A percentile compares a stretch with the other conserved stretches of the same genome.
These are phyloP conservation scores for Vanessa atalanta DNA, from an alignment of 1,140 invertebrate genomes.

Conservation along the genomic window DNA sequence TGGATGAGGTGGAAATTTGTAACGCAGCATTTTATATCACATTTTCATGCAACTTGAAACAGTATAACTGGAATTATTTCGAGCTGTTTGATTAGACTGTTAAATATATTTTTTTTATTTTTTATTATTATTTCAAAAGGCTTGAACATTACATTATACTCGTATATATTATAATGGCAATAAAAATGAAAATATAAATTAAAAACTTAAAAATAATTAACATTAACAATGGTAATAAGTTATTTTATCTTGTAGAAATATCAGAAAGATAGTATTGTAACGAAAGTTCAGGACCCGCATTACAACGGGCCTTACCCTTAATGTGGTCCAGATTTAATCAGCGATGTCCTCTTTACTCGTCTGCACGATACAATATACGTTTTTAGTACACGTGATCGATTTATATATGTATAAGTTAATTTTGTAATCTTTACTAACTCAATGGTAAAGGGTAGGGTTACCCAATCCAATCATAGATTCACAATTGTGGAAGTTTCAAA, in stretches of 20 bases:
- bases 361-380: background rate
- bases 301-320: slow-evolving; percentile 12
- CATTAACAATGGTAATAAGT: background rate
- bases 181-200: background rate
- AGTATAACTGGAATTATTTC: too few species aligned
- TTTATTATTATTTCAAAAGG: background rate
- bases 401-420: too few species aligned
- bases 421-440: too few species aligned
- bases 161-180: background rate
- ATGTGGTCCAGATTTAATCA: slow-evolving; percentile 24
- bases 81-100: too few species aligned
- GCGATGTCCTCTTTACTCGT: slow-evolving; percentile 5
- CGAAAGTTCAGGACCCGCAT: slow-evolving; percentile 18
- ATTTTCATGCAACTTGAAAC: background rate
- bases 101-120: background rate
- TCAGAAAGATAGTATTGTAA: slow-evolving; percentile 12
- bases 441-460: background rate
- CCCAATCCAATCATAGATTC: too few species aligned
- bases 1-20: background rate
- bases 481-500: too few species aligned
- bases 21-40: background rate
- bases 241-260: background rate
- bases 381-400: background rate
- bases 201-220: background rate
- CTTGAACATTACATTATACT: too few species aligned